A percentile compares a stretch with the other conserved stretches of the same genome.
These are phyloP conservation scores for Limulus polyphemus DNA, from an alignment of 2,888 invertebrate species.

Conservation along the genomic window DNA sequence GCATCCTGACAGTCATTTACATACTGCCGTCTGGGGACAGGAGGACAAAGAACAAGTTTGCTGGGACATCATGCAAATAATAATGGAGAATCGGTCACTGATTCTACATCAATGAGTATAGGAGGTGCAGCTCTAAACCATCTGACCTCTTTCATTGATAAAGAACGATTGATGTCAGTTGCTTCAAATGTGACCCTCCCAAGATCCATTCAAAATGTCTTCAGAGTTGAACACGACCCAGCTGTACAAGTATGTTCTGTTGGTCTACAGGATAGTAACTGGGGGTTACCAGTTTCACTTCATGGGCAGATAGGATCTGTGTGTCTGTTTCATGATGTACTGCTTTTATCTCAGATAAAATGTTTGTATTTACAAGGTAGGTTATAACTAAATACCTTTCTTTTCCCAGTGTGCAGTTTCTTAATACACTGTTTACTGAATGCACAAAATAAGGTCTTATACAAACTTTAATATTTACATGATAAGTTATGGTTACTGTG, in stretches of 20 bases:
- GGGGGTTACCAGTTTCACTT: constrained; percentile 43
- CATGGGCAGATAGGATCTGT: constrained; percentile 45
- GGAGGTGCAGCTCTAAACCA: constrained; percentile 2
- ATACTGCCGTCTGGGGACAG: constrained; percentile 38
- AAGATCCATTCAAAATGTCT: background rate
- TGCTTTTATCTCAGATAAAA: constrained; percentile 36
- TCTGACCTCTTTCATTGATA: constrained; percentile 2
- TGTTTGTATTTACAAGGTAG: constrained; percentile 36
- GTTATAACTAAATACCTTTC: constrained; percentile 11
- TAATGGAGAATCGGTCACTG: background rate
- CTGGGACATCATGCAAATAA: background rate
- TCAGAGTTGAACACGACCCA: constrained; percentile 39
- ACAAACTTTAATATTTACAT: constrained; percentile 12
- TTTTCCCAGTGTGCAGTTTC: too few relatives aligned
- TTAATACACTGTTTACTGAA: too few relatives aligned
- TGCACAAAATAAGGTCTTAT: background rate
- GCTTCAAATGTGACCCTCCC: constrained; percentile 2
- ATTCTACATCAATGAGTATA: background rate
- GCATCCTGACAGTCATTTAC: constrained; percentile 35
- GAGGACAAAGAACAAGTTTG: constrained; percentile 29
- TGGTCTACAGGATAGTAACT: constrained; percentile 46
- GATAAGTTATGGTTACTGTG: constrained; percentile 5
- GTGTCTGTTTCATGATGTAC: constrained; percentile 41
- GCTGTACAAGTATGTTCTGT: constrained; percentile 44
- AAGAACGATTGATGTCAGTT: constrained; percentile 1